Percentiles rank a stretch among this genome's conserved stretches.
These are phyloP conservation scores for Dasyprocta punctata DNA, from an alignment of 2,113 vertebrate species.

Conservation along the genomic window DNA sequence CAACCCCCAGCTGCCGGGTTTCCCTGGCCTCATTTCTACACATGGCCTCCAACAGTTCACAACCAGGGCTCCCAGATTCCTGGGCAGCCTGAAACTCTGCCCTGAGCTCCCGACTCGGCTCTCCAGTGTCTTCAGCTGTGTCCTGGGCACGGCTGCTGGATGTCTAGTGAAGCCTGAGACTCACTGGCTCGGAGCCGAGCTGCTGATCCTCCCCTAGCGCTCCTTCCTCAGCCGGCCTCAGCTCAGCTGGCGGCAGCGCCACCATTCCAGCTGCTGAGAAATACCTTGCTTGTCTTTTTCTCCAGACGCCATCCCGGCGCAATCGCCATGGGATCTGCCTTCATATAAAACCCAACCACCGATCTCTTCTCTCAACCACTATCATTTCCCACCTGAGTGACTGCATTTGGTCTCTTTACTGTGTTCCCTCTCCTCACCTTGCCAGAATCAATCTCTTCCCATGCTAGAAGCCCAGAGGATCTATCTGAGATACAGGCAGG, in stretches of 20 bases:
- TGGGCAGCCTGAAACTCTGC: not conserved
- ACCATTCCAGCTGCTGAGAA: not conserved
- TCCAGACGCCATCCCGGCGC: not conserved
- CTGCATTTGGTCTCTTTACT: not conserved
- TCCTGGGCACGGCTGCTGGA: rapidly evolving
- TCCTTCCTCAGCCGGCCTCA: not conserved
- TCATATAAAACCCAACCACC: not conserved
- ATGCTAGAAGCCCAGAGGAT: not conserved
- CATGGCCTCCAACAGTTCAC: not conserved
- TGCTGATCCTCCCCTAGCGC: not conserved
- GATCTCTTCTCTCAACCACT: not conserved
- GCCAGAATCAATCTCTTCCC: not conserved
- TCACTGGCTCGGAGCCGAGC: not conserved
- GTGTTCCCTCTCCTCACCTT: not conserved
- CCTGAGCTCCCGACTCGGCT: not conserved
- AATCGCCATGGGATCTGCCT: not conserved
- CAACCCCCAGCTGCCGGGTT: not conserved
- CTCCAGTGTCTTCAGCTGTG: not conserved
- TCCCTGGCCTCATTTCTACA: not conserved
- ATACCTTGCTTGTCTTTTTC: not conserved
- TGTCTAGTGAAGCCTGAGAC: not conserved
- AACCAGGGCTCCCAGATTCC: not conserved
- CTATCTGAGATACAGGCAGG: not conserved
- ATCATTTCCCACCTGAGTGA: not conserved
- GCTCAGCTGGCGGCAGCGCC: not conserved